phyloP scores from a whole-genome alignment of 2,113 vertebrate genomes.

The Caracal caracal region DNA sequence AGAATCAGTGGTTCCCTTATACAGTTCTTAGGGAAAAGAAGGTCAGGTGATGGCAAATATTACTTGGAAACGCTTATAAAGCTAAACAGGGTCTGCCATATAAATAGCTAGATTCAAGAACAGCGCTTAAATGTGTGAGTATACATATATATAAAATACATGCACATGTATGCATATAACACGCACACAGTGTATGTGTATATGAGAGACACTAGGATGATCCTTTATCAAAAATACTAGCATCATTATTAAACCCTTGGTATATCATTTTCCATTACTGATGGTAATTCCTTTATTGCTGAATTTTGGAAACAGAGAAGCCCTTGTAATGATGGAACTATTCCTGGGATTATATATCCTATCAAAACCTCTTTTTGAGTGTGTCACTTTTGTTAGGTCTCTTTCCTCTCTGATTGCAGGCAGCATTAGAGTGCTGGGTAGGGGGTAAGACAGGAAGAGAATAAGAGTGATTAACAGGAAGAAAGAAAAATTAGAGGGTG shows the following conservation, averaged over 20 bases:
- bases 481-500: neutral
- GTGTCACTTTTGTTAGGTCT: neutral
- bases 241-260: neutral
- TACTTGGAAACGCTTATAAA: neutral
- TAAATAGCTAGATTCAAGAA: neutral
- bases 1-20: neutral
- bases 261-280: neutral
- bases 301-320: neutral
- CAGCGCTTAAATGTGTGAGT: neutral
- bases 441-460: neutral
- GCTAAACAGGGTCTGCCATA: rapidly evolving
- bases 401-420: neutral
- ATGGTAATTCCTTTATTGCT: neutral
- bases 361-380: neutral
- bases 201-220: neutral
- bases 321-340: neutral
- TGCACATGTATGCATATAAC: neutral
- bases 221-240: neutral
- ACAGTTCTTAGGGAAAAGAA: neutral
- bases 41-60: rapidly evolving
- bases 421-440: neutral
- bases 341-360: neutral
- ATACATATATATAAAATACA: neutral
- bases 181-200: neutral
- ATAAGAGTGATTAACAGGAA: neutral